Evolutionary conservation across 2,888 invertebrate genomes (phyloP).

Genomic region (Sicus ferrugineus): DNA sequence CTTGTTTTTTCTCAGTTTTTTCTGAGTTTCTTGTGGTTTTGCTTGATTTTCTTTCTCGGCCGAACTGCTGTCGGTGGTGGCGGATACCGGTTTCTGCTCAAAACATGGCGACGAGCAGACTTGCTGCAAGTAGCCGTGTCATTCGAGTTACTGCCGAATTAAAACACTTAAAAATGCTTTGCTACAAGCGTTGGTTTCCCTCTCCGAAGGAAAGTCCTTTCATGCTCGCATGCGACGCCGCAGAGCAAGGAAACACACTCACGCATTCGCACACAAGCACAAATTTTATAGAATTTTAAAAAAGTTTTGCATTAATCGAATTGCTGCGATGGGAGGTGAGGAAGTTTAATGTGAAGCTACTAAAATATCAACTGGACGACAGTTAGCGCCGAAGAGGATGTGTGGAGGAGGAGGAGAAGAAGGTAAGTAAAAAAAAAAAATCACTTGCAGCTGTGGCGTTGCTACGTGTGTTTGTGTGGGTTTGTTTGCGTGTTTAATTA

Average conservation of each 20-base stretch:
- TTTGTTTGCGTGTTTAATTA: neutral
- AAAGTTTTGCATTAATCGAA: neutral
- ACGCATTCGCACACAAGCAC: neutral
- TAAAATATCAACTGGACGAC: too few relatives aligned
- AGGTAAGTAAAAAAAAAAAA: neutral
- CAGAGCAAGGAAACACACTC: neutral
- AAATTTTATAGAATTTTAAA: neutral
- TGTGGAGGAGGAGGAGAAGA: neutral
- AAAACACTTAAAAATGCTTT: neutral
- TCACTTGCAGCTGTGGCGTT: conserved; percentile 1
- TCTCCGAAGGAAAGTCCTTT: neutral
- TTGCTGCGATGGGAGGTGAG: neutral
- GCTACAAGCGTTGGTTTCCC: neutral
- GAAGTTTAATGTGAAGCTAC: neutral
- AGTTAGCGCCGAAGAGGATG: too few relatives aligned
- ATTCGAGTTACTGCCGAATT: neutral
- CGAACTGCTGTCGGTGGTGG: neutral
- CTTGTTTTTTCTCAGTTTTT: neutral
- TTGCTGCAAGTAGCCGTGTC: neutral
- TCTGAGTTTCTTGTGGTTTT: neutral
- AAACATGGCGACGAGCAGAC: conserved; percentile 19
- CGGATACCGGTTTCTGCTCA: conserved; percentile 17
- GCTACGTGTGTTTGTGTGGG: neutral
- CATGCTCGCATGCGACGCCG: neutral
- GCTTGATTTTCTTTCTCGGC: neutral